phyloP scores from a whole-genome alignment of 2,888 invertebrate species.

The Chrysopilus asiliformis region DNA sequence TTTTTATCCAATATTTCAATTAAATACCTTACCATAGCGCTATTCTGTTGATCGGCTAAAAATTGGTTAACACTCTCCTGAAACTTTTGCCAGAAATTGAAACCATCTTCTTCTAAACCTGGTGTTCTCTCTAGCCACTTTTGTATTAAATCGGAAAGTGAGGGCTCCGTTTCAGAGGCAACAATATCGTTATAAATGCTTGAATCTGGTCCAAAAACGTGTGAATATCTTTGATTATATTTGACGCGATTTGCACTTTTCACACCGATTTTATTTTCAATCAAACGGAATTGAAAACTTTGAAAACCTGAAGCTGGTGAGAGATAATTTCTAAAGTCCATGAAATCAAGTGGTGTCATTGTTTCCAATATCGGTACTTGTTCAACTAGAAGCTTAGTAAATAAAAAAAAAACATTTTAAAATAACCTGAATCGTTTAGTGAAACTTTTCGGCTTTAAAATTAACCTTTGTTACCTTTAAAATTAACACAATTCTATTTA shows the following conservation, averaged over 20 bases:
- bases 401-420: conserved; percentile 16
- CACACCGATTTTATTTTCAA: conserved; percentile 86
- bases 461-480: conserved; percentile 57
- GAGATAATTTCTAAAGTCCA: conserved; percentile 89
- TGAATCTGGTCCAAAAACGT: conserved; percentile 68
- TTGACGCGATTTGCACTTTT: conserved; percentile 76
- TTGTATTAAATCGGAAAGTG: conserved; percentile 73
- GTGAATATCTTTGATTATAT: conserved; percentile 84
- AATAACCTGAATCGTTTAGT: background rate
- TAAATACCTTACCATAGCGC: conserved; percentile 35
- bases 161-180: conserved; percentile 72
- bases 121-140: conserved; percentile 92
- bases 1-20: conserved; percentile 4
- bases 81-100: conserved; percentile 93
- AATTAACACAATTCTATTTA: conserved; percentile 85
- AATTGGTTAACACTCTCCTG: conserved; percentile 56
- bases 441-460: conserved; percentile 14
- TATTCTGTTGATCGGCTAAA: conserved; percentile 51
- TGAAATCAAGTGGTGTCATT: conserved; percentile 97
- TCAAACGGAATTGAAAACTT: conserved; percentile 85
- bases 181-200: conserved; percentile 42
- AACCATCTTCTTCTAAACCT: conserved; percentile 69
- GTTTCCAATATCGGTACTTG: conserved; percentile 97
- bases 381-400: conserved; percentile 72
- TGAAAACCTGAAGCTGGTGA: conserved; percentile 97